Base-by-base conservation (phyloP, 2,797 vertebrate species). In the Darevskia nairensis region DNA sequence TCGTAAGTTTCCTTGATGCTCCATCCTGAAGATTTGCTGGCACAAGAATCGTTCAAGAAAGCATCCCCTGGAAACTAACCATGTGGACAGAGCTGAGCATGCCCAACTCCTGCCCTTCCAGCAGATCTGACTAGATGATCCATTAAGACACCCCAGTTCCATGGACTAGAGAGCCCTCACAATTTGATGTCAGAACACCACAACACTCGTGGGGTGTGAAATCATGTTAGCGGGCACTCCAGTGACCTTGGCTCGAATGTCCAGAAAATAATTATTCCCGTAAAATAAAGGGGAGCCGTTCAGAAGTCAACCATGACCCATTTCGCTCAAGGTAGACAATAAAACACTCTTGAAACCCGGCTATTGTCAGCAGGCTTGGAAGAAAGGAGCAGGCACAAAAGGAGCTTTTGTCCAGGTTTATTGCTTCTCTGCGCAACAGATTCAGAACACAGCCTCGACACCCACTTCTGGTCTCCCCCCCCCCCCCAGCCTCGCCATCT, bases 321-420 rank as follows among this genome's bases (percentile, higher is more conserved):
- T 74, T 94, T 91, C 91, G 91, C 95, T 91, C 90, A 66, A 89
- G 88, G 69, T 89, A 89, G 84, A 95, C 92, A 96, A 96, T 90
- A 92, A 93, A 95, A 90, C 1, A 83, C 91, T 88, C 86, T 88
- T 66, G 89, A 88, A 90, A 93, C 61, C 50, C 84, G 80, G 92
- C 83, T 89, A 90, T 88, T 95, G 94, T 93, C 66, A 61, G 89
- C 10, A 32, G 75, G 77, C 82, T 91, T 32, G 79, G 91, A 69
- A 94, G 93, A 97, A 95, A 96, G 77, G 8, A 85, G 82, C 2
- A 90, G 91, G 91, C 86, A 93, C 87, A 94, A 91, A 91, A 87
- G 90, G 64, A 94, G 93, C 89, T 89, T 93, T 93, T 78, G 64
- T 92, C 91, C 74, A 83, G 35, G 92, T 91, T 84, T 91, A 93